phyloP scores from a whole-genome alignment of 2,797 vertebrate species.

The Falco columbarius region DNA sequence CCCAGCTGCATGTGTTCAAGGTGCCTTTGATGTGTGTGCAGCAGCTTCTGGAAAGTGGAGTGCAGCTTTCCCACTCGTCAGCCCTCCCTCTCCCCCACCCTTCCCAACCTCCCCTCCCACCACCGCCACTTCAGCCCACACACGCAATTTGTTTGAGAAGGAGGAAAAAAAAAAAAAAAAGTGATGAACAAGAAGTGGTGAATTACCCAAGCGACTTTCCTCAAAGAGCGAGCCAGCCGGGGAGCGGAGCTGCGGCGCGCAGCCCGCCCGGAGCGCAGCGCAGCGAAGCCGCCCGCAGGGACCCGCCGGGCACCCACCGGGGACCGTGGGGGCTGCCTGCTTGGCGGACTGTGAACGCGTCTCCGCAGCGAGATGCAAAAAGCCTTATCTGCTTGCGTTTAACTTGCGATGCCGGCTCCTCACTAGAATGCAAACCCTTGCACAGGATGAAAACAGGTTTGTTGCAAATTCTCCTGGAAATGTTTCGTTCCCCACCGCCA shows the following conservation, averaged over 20 bases:
- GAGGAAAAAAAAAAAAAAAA: not conserved
- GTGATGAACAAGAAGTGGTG: conserved; percentile 57
- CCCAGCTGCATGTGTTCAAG: conserved; percentile 58
- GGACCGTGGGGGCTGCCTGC: not conserved
- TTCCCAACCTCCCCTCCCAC: not conserved
- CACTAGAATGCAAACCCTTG: conserved; percentile 72
- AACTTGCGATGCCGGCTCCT: conserved; percentile 65
- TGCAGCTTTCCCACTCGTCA: conserved; percentile 28
- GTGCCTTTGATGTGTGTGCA: conserved; percentile 66
- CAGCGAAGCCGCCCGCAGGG: conserved; percentile 19
- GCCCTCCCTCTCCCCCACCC: not conserved
- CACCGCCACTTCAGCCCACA: conserved; percentile 20
- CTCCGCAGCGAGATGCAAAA: conserved; percentile 53
- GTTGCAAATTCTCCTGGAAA: conserved; percentile 53
- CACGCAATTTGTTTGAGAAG: conserved; percentile 29
- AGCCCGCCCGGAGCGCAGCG: not conserved
- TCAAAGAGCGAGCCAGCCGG: not conserved
- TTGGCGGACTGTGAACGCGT: conserved; percentile 14
- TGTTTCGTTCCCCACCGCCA: not conserved
- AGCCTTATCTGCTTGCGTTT: conserved; percentile 44
- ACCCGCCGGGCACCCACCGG: not conserved
- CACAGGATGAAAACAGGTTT: conserved; percentile 80
- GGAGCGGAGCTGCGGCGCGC: conserved; percentile 6
- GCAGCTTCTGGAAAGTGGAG: conserved; percentile 56
- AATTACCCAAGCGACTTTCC: conserved; percentile 40